phyloP scores from a whole-genome alignment of 2,113 vertebrate species.

The Tenebrosternarchus preto region DNA sequence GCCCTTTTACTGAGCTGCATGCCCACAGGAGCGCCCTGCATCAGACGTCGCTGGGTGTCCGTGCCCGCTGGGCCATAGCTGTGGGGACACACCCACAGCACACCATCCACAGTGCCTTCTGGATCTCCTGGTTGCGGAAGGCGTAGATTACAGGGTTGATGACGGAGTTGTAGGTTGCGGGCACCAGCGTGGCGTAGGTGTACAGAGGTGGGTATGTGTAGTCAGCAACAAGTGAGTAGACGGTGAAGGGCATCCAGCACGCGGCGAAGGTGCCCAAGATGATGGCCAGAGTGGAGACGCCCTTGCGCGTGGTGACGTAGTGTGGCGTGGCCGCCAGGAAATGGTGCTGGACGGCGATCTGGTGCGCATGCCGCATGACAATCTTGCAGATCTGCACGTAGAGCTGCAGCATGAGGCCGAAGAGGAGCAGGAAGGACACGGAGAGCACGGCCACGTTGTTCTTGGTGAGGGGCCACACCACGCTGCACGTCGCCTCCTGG shows the following conservation, averaged over 20 bases:
- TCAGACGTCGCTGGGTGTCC: conserved; percentile 96
- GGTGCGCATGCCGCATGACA: conserved; percentile 95
- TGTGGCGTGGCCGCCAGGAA: conserved; percentile 97
- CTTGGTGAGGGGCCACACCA: conserved; percentile 94
- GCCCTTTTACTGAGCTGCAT: conserved; percentile 9
- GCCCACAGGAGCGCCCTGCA: background rate
- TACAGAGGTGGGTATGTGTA: conserved; percentile 97
- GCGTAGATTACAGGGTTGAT: conserved; percentile 99
- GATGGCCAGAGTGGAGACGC: conserved; percentile 96
- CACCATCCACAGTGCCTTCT: conserved; percentile 94
- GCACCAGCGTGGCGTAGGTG: conserved; percentile 96
- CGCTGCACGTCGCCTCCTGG: conserved; percentile 92
- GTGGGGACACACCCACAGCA: conserved; percentile 93
- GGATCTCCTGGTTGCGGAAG: conserved; percentile 99
- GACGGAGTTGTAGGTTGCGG: conserved; percentile 98
- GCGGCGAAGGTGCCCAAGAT: conserved; percentile 97
- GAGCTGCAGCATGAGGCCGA: conserved; percentile 98
- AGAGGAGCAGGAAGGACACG: conserved; percentile 93
- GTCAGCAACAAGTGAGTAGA: conserved; percentile 95
- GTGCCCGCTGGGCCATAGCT: conserved; percentile 84
- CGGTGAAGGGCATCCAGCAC: conserved; percentile 99
- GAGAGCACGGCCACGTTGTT: conserved; percentile 94
- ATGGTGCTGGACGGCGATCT: conserved; percentile 98
- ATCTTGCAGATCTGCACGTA: conserved; percentile 99
- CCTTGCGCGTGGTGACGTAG: conserved; percentile 97